Evolutionary conservation across 2,888 invertebrate genomes (phyloP).

Genomic region (Phania funesta): DNA sequence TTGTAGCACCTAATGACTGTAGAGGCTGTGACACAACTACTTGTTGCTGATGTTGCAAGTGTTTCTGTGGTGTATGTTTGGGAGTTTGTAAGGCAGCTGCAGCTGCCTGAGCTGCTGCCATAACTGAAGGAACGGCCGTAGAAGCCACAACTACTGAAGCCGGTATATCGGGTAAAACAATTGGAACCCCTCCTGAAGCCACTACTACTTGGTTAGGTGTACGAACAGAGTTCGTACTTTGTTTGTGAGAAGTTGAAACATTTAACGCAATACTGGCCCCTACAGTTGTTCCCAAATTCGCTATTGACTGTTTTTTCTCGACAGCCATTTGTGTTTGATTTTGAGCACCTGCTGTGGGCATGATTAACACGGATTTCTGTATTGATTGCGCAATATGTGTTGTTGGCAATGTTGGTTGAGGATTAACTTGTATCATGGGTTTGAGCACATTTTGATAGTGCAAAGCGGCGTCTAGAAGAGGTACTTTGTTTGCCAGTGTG

Average conservation of each 20-base stretch:
- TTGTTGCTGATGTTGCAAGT: slow-evolving; percentile 39
- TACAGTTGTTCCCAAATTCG: neutral
- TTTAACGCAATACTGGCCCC: slow-evolving; percentile 5
- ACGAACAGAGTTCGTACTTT: slow-evolving; percentile 15
- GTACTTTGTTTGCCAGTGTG: slow-evolving; percentile 21
- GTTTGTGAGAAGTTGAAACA: slow-evolving; percentile 34
- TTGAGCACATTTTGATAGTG: slow-evolving; percentile 35
- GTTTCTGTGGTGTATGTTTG: slow-evolving; percentile 54
- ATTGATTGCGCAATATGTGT: slow-evolving; percentile 13
- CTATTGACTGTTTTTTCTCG: slow-evolving; percentile 6
- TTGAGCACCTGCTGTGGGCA: slow-evolving; percentile 46
- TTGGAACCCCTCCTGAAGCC: slow-evolving; percentile 72
- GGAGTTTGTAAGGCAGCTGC: slow-evolving; percentile 70
- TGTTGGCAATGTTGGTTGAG: slow-evolving; percentile 10
- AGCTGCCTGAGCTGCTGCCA: slow-evolving; percentile 70
- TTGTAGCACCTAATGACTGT: slow-evolving; percentile 22
- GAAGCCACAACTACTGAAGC: slow-evolving; percentile 74
- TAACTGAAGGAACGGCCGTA: slow-evolving; percentile 70
- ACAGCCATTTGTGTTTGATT: slow-evolving; percentile 3
- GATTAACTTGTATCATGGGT: slow-evolving; percentile 46
- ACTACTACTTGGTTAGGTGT: slow-evolving; percentile 25
- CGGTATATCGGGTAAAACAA: slow-evolving; percentile 75
- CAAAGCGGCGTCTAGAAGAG: neutral
- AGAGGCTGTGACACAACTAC: slow-evolving; percentile 11
- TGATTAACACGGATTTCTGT: slow-evolving; percentile 49